These are phyloP conservation scores for Scaptomyza hsui DNA, from an alignment of 1,140 invertebrate genomes.

Conservation along the genomic window DNA sequence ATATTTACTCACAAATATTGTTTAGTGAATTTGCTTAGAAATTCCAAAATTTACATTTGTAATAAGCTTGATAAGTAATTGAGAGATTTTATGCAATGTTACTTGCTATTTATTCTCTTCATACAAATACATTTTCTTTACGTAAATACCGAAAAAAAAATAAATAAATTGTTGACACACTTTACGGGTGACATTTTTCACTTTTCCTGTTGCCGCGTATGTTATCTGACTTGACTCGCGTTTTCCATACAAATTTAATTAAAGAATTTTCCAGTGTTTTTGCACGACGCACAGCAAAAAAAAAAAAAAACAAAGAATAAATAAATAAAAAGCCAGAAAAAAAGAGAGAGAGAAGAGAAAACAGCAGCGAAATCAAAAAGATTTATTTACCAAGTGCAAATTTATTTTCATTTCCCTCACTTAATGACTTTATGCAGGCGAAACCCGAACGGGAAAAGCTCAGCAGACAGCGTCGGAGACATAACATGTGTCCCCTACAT, in stretches of 20 bases:
- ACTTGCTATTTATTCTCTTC: neutral
- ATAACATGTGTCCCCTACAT: slow-evolving; percentile 59
- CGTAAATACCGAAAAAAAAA: slow-evolving; percentile 4
- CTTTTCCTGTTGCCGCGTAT: slow-evolving; percentile 31
- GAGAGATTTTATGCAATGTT: neutral
- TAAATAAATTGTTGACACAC: slow-evolving; percentile 26
- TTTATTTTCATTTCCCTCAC: slow-evolving; percentile 76
- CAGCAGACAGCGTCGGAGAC: slow-evolving; percentile 40
- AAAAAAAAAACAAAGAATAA: slow-evolving; percentile 16
- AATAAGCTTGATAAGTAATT: neutral
- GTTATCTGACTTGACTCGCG: slow-evolving; percentile 41
- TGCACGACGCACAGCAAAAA: slow-evolving; percentile 19
- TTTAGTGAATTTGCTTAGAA: neutral
- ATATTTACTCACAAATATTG: no score
- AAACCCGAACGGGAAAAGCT: slow-evolving; percentile 13
- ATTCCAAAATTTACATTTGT: neutral
- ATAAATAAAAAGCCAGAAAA: slow-evolving; percentile 5
- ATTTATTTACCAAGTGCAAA: slow-evolving; percentile 80
- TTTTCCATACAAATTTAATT: slow-evolving; percentile 70
- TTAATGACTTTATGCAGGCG: slow-evolving; percentile 75
- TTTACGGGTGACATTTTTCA: slow-evolving; percentile 39
- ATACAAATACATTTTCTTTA: neutral
- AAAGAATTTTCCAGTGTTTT: slow-evolving; percentile 67
- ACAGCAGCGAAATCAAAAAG: slow-evolving; percentile 66
- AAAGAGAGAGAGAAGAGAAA: slow-evolving; percentile 1